Conservation (phyloP, 2,797 vertebrate species). For the Avahi laniger region DNA sequence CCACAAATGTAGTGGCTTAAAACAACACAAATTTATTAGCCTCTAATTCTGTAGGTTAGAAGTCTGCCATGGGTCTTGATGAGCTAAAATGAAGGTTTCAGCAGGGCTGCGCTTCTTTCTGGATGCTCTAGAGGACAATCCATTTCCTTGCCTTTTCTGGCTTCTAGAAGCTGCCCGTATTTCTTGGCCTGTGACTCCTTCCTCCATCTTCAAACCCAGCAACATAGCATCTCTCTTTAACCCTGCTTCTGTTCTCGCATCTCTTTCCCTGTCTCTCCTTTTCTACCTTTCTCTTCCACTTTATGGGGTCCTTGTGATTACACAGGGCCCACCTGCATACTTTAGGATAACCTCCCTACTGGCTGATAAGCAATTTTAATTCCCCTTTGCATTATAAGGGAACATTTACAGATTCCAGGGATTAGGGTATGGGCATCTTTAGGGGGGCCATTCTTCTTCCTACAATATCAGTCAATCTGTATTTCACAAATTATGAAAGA, state of each 20-base stretch:
- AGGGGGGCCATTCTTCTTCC: background rate
- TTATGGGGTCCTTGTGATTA: background rate
- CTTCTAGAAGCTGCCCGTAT: background rate
- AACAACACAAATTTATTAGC: background rate
- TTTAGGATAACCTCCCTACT: background rate
- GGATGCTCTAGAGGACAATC: background rate
- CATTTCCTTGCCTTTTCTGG: background rate
- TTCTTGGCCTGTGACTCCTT: constrained; percentile 2
- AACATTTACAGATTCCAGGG: background rate
- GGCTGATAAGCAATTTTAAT: background rate
- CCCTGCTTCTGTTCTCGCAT: background rate
- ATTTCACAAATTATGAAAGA: constrained; percentile 30
- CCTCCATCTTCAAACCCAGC: background rate
- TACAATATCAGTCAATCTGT: background rate
- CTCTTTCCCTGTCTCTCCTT: background rate
- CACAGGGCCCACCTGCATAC: background rate
- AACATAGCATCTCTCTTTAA: background rate
- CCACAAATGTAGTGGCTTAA: constrained; percentile 9
- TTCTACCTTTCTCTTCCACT: background rate
- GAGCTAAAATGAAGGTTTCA: background rate
- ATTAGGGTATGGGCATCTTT: background rate
- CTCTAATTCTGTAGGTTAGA: background rate
- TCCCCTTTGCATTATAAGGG: background rate
- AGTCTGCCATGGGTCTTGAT: background rate
- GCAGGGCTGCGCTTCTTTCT: background rate